Base-by-base conservation (phyloP, 1,140 invertebrate genomes). In the Radopholus similis region DNA sequence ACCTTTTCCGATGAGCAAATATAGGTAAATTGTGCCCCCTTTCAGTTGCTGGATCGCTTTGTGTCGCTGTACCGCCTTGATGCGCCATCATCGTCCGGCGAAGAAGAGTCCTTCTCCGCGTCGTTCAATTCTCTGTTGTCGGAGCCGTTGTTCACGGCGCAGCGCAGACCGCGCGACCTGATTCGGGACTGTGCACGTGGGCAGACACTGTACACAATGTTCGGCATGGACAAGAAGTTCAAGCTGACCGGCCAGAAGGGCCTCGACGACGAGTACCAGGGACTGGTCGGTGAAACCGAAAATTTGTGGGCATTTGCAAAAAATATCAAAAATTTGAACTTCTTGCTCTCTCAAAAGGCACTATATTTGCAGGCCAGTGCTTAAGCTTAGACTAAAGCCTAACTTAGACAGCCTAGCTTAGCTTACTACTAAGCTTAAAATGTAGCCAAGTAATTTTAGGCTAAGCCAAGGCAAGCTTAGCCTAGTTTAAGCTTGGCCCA, bases 201-300 rank as follows among this genome's bases (percentile, higher is more conserved):
- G 32, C 66, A 71, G 26, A 81, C 78, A 1, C 72, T 80, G 37
- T 80, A 80, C 68, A 67, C 74, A 26, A 81, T 80, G 30, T 74
- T 81, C 44, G 80, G 70, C 9, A 42, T 80, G 38, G 80, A 80
- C 56, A 70, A 72, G 53, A 80, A 82, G 44, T 80, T 81, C 64
- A 57, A 76, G 28, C 60, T 79, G 59, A 72, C 74, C 51, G 56
- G 54, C 4, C 38, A 18, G 4, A 40, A 30, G 21, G 76, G 76
- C 5, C 23, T 42, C 13, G 38, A 37, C 23, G 64, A 72, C 49
- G 71, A 72, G 26, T 71, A 76, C 38, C 42, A 75, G 23, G 30
- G 57, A 13, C 32, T 72, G 13, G 66, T 70, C 23, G 28, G 15
- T 67, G 0, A n/a, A 26, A 21, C 21, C 13, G 15, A 65, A 63